A percentile compares a stretch with the other conserved stretches of the same genome.
phyloP scores from a whole-genome alignment of 1,140 invertebrate genomes.

The Zaprionus taronus region DNA sequence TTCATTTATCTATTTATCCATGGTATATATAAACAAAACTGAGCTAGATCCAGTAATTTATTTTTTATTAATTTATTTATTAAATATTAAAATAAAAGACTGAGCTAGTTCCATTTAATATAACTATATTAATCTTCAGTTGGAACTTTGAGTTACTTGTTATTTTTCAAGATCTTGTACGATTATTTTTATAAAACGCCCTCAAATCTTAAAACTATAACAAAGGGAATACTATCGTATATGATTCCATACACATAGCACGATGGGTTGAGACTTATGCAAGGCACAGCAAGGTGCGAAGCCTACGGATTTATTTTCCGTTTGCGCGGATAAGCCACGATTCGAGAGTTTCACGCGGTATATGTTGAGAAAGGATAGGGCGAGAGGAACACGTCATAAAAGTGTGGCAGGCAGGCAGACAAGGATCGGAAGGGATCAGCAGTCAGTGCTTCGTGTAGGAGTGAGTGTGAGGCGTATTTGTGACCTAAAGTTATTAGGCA shows the following conservation, averaged over 20 bases:
- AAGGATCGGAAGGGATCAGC: conserved; percentile 37
- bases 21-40: too few relatives aligned
- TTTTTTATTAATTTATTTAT: too few relatives aligned
- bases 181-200: too few relatives aligned
- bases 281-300: background rate
- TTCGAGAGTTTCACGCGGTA: background rate
- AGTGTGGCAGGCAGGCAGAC: conserved; percentile 25
- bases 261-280: background rate
- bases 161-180: too few relatives aligned
- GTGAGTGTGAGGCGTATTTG: conserved; percentile 73
- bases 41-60: too few relatives aligned
- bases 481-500: conserved; percentile 81
- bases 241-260: background rate
- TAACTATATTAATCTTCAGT: too few relatives aligned
- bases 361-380: background rate
- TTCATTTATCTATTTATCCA: too few relatives aligned
- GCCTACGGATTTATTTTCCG: background rate
- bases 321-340: background rate
- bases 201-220: too few relatives aligned
- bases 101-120: too few relatives aligned
- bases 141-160: too few relatives aligned
- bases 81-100: too few relatives aligned
- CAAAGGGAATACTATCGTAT: background rate
- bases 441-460: conserved; percentile 80
- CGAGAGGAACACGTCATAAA: conserved; percentile 31